phyloP scores from a whole-genome alignment of 1,140 invertebrate genomes.

The Arctopsyche grandis region DNA sequence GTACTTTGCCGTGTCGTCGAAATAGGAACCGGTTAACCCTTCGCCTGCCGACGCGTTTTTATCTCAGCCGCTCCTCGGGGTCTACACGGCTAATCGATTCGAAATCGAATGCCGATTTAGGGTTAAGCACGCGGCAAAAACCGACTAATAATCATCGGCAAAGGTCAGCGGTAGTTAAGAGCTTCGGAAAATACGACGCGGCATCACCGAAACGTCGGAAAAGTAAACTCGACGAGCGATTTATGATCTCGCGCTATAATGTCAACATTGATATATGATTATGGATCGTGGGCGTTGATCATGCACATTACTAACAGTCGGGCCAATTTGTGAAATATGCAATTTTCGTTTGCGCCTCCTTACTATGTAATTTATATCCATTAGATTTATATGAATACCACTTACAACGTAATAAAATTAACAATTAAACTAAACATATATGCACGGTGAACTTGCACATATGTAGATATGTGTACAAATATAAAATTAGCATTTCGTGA shows the following conservation, averaged over 20 bases:
- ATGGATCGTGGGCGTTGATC: constrained; percentile 5
- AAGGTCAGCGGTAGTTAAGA: background rate
- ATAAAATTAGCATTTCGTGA: too few species aligned
- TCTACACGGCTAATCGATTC: too few species aligned
- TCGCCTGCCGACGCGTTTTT: background rate
- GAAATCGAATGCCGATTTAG: background rate
- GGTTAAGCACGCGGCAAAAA: too few species aligned
- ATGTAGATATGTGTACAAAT: too few species aligned
- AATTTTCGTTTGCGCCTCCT: background rate
- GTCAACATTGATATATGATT: constrained; percentile 14
- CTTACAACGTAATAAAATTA: too few species aligned
- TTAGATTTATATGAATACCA: too few species aligned
- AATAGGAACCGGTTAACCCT: constrained; percentile 21
- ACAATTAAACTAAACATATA: too few species aligned
- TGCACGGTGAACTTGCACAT: too few species aligned
- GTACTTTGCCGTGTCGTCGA: constrained; percentile 1
- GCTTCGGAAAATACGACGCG: background rate
- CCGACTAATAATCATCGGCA: too few species aligned
- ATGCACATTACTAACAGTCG: background rate
- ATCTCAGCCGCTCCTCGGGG: too few species aligned
- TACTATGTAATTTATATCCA: too few species aligned
- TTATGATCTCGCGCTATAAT: background rate
- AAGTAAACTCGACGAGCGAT: background rate
- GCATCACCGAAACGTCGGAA: background rate
- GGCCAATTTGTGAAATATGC: background rate